Percentiles rank a stretch among this genome's conserved stretches.
Evolutionary conservation across 2,797 vertebrate species (phyloP).

Genomic region (Lepus townsendii): DNA sequence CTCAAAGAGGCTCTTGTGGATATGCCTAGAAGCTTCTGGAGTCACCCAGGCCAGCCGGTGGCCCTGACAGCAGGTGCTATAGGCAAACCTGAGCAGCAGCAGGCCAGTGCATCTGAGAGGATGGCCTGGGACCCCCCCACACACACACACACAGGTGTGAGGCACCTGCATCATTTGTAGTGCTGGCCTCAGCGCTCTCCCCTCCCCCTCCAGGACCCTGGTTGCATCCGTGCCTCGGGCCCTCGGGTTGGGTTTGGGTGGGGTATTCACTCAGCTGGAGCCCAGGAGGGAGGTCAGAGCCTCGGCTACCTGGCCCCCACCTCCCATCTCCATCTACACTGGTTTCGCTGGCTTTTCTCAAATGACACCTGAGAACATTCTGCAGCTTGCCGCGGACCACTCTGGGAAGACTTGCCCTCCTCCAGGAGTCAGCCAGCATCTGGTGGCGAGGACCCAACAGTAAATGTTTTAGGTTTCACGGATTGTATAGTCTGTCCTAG

Average conservation of each 20-base stretch:
- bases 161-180: neutral
- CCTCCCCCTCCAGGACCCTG: neutral
- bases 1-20: neutral
- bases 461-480: neutral
- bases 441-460: neutral
- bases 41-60: neutral
- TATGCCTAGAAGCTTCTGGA: neutral
- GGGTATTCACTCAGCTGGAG: neutral
- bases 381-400: neutral
- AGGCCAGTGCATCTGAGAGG: neutral
- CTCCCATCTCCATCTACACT: fast-evolving
- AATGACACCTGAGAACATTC: neutral
- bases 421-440: neutral
- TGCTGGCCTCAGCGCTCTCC: neutral
- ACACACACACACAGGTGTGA: too few relatives aligned
- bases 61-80: neutral
- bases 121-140: too few relatives aligned
- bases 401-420: neutral
- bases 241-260: neutral
- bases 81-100: neutral
- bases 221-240: neutral
- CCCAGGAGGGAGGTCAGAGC: neutral
- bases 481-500: neutral
- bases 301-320: neutral
- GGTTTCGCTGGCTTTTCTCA: neutral